A percentile compares a stretch with the other conserved stretches of the same genome.
Evolutionary conservation across 2,113 vertebrate genomes (phyloP).

Genomic region (Pundamilia nyererei): DNA sequence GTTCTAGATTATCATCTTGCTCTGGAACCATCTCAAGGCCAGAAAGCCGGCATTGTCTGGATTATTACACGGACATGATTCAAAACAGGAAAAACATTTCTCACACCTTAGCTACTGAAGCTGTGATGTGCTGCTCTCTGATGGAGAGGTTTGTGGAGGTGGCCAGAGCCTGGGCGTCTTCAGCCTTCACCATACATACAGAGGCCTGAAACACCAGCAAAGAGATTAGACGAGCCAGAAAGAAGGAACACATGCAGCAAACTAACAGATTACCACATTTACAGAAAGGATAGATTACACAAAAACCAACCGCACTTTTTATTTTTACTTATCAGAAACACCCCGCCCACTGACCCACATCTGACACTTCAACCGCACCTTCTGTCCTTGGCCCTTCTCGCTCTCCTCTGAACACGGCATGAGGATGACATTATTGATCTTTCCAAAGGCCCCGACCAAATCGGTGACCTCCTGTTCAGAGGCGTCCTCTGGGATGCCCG

Average conservation of each 20-base stretch:
- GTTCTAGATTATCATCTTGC: neutral
- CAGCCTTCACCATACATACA: constrained; percentile 49
- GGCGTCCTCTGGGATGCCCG: constrained; percentile 46
- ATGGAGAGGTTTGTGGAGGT: constrained; percentile 27
- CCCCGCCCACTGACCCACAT: neutral
- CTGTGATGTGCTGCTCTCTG: constrained; percentile 37
- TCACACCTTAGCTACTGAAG: constrained; percentile 27
- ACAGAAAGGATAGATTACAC: neutral
- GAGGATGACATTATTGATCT: constrained; percentile 57
- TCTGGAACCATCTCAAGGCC: neutral
- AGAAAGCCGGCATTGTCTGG: neutral
- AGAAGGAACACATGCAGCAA: neutral
- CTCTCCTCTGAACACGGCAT: constrained; percentile 23
- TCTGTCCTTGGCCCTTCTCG: constrained; percentile 13
- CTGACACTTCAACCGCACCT: neutral
- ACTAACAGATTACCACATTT: neutral
- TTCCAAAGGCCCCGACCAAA: constrained; percentile 49
- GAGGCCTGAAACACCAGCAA: constrained; percentile 39
- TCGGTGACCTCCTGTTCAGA: constrained; percentile 52
- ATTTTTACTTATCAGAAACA: neutral
- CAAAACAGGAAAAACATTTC: neutral
- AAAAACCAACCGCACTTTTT: neutral
- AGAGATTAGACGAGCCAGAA: neutral
- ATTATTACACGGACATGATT: neutral
- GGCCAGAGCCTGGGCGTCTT: constrained; percentile 41